phyloP scores from a whole-genome alignment of 2,113 vertebrate species.

The Notothenia rossii region DNA sequence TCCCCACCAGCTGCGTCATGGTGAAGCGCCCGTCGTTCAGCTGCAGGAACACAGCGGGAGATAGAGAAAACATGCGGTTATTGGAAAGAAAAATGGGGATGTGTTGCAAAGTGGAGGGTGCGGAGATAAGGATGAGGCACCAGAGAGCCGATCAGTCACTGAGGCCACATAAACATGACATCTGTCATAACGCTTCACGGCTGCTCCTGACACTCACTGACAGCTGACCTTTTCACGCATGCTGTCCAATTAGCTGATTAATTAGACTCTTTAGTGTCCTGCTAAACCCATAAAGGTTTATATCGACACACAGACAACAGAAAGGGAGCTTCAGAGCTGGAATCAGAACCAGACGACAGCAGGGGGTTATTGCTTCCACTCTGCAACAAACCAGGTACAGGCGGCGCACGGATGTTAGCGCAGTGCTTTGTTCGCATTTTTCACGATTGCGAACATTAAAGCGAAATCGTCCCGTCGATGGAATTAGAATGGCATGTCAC shows the following conservation, averaged over 20 bases:
- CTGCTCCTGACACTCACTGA: constrained; percentile 60
- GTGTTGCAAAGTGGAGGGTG: neutral
- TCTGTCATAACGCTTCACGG: constrained; percentile 63
- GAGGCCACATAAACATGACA: constrained; percentile 69
- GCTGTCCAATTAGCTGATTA: constrained; percentile 77
- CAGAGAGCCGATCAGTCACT: constrained; percentile 55
- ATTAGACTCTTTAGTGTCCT: constrained; percentile 61
- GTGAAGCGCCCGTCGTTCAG: constrained; percentile 97
- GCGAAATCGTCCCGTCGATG: constrained; percentile 11
- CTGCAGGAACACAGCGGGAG: constrained; percentile 73
- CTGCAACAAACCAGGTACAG: constrained; percentile 12
- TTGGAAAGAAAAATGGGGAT: neutral
- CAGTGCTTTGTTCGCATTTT: constrained; percentile 44
- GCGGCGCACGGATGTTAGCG: constrained; percentile 8
- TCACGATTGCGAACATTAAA: constrained; percentile 32
- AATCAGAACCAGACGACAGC: constrained; percentile 40
- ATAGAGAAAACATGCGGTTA: neutral
- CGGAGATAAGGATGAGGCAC: constrained; percentile 30
- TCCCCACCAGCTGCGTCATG: constrained; percentile 96
- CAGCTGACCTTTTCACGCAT: constrained; percentile 76
- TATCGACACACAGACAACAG: constrained; percentile 25
- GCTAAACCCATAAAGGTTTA: constrained; percentile 41
- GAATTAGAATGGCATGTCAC: constrained; percentile 39
- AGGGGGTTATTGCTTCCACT: constrained; percentile 8
- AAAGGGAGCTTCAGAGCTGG: neutral